Conservation (phyloP, 1,140 invertebrate species). For the Drosophila gunungcola region DNA sequence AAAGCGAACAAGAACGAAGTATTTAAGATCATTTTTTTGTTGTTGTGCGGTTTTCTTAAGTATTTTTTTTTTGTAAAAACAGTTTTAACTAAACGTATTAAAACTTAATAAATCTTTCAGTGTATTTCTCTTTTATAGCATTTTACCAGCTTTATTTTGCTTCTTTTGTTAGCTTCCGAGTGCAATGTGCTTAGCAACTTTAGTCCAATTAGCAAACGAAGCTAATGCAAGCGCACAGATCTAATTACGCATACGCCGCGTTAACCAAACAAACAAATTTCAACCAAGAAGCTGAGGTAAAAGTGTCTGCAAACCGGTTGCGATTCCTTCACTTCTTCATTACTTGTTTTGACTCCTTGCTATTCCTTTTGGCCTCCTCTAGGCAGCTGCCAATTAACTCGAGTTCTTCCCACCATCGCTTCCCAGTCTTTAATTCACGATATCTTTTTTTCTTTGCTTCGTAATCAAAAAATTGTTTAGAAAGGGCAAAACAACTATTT, state of each 20-base stretch:
- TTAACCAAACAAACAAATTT: slow-evolving; percentile 35
- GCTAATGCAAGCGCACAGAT: slow-evolving; percentile 53
- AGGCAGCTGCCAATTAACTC: slow-evolving; percentile 42
- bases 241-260: slow-evolving; percentile 73
- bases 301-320: slow-evolving; percentile 47
- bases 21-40: too few species aligned
- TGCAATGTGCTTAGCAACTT: slow-evolving; percentile 39
- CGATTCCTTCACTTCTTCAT: slow-evolving; percentile 10
- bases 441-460: slow-evolving; percentile 7
- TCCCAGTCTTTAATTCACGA: slow-evolving; percentile 2
- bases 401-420: slow-evolving; percentile 5
- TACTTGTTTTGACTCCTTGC: slow-evolving; percentile 15
- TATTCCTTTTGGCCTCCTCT: slow-evolving; percentile 13
- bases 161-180: slow-evolving; percentile 20
- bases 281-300: slow-evolving; percentile 8
- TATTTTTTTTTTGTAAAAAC: too few species aligned
- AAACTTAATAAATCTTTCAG: neutral
- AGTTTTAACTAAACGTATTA: too few species aligned
- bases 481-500: neutral
- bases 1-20: too few species aligned
- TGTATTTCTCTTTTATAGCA: slow-evolving; percentile 1
- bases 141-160: slow-evolving; percentile 3
- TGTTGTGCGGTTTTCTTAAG: too few species aligned
- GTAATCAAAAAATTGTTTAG: slow-evolving; percentile 6
- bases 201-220: slow-evolving; percentile 66